phyloP scores from a whole-genome alignment of 2,797 vertebrate genomes.

The Cirrhinus mrigala region DNA sequence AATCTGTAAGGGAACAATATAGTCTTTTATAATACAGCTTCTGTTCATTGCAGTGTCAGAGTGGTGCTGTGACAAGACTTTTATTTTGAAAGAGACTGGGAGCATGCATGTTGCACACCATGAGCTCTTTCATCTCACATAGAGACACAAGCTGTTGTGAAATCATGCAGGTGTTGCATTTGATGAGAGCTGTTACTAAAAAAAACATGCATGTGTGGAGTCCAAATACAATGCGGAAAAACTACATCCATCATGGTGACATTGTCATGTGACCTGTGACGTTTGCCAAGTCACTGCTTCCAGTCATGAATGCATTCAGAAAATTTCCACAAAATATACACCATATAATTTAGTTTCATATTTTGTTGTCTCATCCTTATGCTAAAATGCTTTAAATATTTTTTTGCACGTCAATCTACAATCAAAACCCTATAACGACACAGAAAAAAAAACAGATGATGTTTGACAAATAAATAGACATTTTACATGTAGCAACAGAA shows the following conservation, averaged over 20 bases:
- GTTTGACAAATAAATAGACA: no score
- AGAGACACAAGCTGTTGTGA: slow-evolving; percentile 20
- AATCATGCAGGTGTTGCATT: neutral
- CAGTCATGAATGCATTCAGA: neutral
- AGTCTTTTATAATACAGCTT: neutral
- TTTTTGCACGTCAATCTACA: neutral
- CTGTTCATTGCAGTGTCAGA: neutral
- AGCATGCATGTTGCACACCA: neutral
- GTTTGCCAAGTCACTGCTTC: neutral
- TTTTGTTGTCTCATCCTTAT: neutral
- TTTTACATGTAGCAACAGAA: neutral
- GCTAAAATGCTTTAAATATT: neutral
- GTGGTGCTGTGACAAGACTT: neutral
- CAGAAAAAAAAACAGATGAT: neutral
- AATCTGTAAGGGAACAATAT: neutral
- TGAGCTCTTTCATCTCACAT: slow-evolving; percentile 1
- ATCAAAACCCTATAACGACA: neutral
- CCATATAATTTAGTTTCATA: neutral
- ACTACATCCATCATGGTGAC: neutral
- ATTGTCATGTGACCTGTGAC: neutral
- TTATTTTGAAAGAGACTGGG: slow-evolving; percentile 9
- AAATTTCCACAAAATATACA: neutral
- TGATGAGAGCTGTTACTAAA: neutral
- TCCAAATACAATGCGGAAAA: neutral
- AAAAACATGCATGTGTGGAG: neutral